phyloP scores from a whole-genome alignment of 2,113 vertebrate species.

The Origma solitaria region DNA sequence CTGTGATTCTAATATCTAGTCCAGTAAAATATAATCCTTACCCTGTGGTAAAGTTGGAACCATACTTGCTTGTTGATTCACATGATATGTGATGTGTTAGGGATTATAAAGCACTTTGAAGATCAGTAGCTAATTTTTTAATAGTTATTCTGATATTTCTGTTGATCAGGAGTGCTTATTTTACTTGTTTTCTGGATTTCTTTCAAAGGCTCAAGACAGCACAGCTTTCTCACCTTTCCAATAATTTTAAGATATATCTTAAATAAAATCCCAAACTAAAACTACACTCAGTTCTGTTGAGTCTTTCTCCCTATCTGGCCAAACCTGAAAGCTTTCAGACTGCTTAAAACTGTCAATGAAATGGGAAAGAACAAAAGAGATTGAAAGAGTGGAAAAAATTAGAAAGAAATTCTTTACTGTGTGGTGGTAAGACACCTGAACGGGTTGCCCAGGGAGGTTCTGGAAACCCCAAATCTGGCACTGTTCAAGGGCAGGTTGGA shows the following conservation, averaged over 20 bases:
- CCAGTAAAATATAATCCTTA: background rate
- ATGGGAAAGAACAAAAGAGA: background rate
- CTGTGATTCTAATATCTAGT: background rate
- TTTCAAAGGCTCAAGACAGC: background rate
- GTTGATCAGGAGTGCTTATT: background rate
- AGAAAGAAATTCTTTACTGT: background rate
- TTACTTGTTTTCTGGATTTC: background rate
- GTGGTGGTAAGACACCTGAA: background rate
- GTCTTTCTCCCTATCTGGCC: background rate
- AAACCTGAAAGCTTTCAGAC: background rate
- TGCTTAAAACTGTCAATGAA: background rate
- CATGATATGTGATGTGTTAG: background rate
- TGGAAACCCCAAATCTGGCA: background rate
- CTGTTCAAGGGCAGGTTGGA: background rate
- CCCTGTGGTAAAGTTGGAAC: background rate
- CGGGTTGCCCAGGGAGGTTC: accelerated
- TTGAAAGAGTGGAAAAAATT: background rate
- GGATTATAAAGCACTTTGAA: background rate
- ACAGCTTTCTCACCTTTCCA: background rate
- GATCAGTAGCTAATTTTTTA: background rate
- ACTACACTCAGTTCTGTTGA: background rate
- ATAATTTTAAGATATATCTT: background rate
- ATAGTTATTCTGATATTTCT: background rate
- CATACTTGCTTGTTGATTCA: background rate
- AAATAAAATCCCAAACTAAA: background rate